A percentile compares a stretch with the other conserved stretches of the same genome.
Conservation (phyloP, 2,113 vertebrate genomes). For the Psophia crepitans region DNA sequence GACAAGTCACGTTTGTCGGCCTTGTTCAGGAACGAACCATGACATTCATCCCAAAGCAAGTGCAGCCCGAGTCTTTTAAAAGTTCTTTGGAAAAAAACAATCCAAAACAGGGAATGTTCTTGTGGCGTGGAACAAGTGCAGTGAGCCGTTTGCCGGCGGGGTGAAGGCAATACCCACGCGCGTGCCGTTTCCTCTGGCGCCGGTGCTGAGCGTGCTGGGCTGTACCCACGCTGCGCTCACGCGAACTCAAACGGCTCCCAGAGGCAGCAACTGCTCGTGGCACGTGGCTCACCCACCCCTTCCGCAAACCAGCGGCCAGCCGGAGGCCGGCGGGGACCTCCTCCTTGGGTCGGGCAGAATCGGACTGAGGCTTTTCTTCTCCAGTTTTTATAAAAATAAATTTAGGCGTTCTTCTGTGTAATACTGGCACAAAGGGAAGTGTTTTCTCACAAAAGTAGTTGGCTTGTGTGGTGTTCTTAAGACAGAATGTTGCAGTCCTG, state of each 20-base stretch:
- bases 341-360: not conserved
- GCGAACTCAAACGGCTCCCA: not conserved
- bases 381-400: slow-evolving; percentile 49
- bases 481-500: not conserved
- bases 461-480: not conserved
- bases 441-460: not conserved
- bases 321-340: not conserved
- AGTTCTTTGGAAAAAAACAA: not conserved
- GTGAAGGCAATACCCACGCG: not conserved
- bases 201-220: not conserved
- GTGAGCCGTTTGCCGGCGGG: not conserved
- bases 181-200: not conserved
- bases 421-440: slow-evolving; percentile 66
- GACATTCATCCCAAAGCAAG: not conserved
- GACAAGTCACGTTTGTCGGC: not conserved
- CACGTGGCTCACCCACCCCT: not conserved
- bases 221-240: not conserved
- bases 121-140: slow-evolving; percentile 7
- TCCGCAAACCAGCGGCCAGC: not conserved
- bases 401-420: slow-evolving; percentile 5
- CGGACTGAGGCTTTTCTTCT: not conserved
- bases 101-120: not conserved
- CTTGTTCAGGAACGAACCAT: not conserved
- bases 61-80: not conserved
- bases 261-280: not conserved